Percentiles rank a stretch among this genome's conserved stretches.
Conservation (phyloP, 2,113 vertebrate genomes). For the Octodon degus region DNA sequence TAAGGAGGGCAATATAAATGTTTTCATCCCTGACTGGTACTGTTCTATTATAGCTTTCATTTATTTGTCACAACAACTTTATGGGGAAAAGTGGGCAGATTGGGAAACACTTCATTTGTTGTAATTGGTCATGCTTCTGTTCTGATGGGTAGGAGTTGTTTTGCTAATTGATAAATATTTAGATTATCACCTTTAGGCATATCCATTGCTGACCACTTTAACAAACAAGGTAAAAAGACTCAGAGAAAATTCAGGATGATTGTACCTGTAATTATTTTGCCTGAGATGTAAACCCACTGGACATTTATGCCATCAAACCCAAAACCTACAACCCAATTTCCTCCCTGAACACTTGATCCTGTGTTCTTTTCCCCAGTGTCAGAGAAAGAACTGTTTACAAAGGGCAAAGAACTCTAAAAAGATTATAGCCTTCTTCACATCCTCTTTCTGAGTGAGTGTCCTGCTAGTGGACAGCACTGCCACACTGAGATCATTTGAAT, state of each 20-base stretch:
- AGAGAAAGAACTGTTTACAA: neutral
- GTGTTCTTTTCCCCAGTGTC: neutral
- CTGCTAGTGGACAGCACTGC: neutral
- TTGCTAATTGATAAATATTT: neutral
- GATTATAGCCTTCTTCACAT: fast-evolving
- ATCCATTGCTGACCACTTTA: neutral
- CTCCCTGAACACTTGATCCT: neutral
- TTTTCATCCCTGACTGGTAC: neutral
- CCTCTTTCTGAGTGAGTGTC: neutral
- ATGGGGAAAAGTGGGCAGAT: neutral
- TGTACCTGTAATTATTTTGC: neutral
- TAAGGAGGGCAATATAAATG: neutral
- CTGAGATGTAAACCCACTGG: neutral
- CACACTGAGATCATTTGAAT: neutral
- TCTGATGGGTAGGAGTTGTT: neutral
- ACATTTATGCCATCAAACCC: neutral
- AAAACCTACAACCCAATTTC: neutral
- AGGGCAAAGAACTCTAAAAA: neutral
- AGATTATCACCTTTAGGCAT: neutral
- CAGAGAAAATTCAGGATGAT: neutral
- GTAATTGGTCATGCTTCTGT: neutral
- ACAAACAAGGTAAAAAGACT: neutral
- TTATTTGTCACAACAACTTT: neutral
- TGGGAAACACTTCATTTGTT: neutral
- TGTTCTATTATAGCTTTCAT: neutral